Percentiles rank a stretch among this genome's conserved stretches.
Conservation (phyloP, 2,797 vertebrate species). For the Falco naumanni region DNA sequence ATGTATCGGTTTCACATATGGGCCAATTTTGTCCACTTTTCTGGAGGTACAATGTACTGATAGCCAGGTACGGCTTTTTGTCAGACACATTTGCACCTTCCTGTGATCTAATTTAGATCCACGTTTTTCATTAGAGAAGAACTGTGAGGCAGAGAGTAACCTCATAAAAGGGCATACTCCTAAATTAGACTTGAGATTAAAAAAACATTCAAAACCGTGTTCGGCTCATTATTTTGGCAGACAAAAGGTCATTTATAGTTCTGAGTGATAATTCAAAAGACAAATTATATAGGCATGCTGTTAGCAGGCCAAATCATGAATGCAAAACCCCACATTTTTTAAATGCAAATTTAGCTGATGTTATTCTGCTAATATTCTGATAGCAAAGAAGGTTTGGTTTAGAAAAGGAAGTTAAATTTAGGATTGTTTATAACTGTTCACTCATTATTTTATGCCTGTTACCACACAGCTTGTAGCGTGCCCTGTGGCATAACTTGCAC, state of each 20-base stretch:
- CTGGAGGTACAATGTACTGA: neutral
- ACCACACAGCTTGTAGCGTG: neutral
- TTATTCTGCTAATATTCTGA: neutral
- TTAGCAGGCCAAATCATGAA: neutral
- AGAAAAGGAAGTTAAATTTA: neutral
- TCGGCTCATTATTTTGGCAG: constrained; percentile 20
- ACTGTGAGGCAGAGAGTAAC: neutral
- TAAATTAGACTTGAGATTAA: neutral
- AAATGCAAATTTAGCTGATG: neutral
- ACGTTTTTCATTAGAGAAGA: neutral
- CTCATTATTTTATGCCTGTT: neutral
- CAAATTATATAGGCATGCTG: neutral
- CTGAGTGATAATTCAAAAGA: neutral
- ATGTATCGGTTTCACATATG: neutral
- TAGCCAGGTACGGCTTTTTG: neutral
- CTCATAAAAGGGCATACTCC: neutral
- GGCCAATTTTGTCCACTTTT: neutral
- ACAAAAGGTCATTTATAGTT: neutral
- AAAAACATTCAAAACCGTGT: neutral
- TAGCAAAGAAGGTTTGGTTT: neutral
- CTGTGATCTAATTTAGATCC: neutral
- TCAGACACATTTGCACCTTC: neutral
- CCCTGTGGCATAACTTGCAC: neutral
- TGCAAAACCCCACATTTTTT: neutral
- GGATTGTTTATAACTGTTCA: neutral